Percentiles rank a stretch among this genome's conserved stretches.
Conservation (phyloP, 2,888 invertebrate species). For the Imbricaverruca yamaguchii region DNA sequence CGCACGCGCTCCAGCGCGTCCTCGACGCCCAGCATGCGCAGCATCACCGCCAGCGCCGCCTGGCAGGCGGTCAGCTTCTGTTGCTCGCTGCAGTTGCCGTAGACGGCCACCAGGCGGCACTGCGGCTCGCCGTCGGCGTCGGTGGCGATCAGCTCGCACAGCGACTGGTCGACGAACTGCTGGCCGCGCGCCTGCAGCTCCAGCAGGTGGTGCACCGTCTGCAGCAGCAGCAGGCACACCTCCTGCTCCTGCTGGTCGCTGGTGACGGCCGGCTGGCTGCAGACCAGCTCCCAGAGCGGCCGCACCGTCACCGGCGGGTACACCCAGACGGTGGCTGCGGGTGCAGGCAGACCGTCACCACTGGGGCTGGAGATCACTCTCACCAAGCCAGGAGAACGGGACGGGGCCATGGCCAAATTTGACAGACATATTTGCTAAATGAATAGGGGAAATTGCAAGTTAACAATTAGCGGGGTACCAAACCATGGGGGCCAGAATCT, state of each 20-base stretch:
- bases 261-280: neutral
- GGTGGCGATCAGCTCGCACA: neutral
- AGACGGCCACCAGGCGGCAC: conserved; percentile 17
- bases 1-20: conserved; percentile 37
- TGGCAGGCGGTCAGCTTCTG: conserved; percentile 19
- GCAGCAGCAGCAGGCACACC: conserved; percentile 19
- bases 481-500: too few species aligned
- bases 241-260: conserved; percentile 1
- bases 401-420: too few species aligned
- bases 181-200: conserved; percentile 11
- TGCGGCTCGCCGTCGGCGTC: conserved; percentile 3
- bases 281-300: neutral
- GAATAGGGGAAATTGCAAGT: too few species aligned
- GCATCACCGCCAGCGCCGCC: conserved; percentile 51
- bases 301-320: neutral
- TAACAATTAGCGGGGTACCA: too few species aligned
- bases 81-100: neutral
- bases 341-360: too few species aligned
- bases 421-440: too few species aligned
- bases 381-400: too few species aligned
- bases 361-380: too few species aligned
- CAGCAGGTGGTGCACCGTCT: conserved; percentile 6
- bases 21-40: conserved; percentile 57
- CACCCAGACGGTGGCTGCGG: conserved; percentile 11
- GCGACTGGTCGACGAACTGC: conserved; percentile 6